Base-by-base conservation (phyloP, 2,113 vertebrate species). In the Ammodytes marinus region DNA sequence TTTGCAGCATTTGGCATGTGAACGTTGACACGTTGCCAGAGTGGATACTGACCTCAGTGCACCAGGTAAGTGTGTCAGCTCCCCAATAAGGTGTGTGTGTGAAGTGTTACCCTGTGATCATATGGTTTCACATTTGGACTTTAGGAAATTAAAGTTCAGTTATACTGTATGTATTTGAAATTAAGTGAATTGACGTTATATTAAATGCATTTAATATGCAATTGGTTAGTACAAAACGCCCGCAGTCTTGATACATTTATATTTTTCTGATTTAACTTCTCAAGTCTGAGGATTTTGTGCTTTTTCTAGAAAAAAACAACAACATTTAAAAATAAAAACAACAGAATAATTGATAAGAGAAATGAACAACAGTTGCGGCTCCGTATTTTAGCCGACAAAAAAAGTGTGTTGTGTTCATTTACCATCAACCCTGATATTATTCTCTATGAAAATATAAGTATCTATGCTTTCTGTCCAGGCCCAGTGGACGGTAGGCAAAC, bases 401-500 rank as follows among this genome's bases (percentile, higher is more conserved):
- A 53, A 8, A 6, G 27, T 27, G 27, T 27, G 27, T 27, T 27
- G 27, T 27, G 27, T 27, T 27, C 1, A 27, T 27, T 2, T 27
- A 27, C 27, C 27, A 27, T 27, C 27, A 27, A 27, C 27, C 27
- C 27, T 27, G 27, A 27, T 27, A 27, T 27, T 27, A 27, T 27
- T 27, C 27, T 27, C 1, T 27, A 27, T 27, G 2, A 27, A 27
- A 27, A 27, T 27, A 27, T 27, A 2, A 27, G 14, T 50, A 1
- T 64, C 14, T 75, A 52, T 74, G 17, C 0, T 72, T 47, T 86
- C 67, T 82, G 77, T 87, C 74, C 80, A 99, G 97, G 95, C 95
- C 61, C 94, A 95, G 75, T 96, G 97, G 97, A 97, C 96, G 76
- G 88, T 90, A 68, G 96, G 97, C 80, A 97, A 96, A 90, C 93